phyloP scores from a whole-genome alignment of 2,113 vertebrate species.

The Crotalus horridus region DNA sequence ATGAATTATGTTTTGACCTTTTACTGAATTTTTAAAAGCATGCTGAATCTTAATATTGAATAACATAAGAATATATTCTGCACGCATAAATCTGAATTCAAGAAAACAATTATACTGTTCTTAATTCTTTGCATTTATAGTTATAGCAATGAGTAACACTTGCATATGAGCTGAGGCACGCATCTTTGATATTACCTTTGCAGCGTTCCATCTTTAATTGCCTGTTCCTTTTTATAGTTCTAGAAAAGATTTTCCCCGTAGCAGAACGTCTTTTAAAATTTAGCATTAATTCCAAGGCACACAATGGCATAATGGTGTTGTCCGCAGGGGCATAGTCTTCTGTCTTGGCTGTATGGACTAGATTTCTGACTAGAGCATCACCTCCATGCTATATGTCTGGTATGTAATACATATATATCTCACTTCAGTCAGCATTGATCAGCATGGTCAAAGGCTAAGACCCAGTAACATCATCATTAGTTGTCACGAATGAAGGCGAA shows the following conservation, averaged over 20 bases:
- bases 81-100: neutral
- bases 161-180: neutral
- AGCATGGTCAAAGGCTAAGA: neutral
- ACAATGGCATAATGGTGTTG: neutral
- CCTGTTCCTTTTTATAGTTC: neutral
- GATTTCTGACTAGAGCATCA: neutral
- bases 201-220: neutral
- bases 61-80: neutral
- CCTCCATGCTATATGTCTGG: neutral
- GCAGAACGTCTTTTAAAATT: neutral
- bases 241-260: neutral
- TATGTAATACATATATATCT: neutral
- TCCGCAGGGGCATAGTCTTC: neutral
- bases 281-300: neutral
- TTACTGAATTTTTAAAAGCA: neutral
- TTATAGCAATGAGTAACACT: neutral
- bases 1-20: neutral
- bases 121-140: neutral
- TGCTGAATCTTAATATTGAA: neutral
- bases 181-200: neutral
- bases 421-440: neutral
- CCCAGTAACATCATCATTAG: neutral
- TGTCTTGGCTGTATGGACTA: neutral
- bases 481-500: neutral
- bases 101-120: neutral